Evolutionary conservation across 2,888 invertebrate species (phyloP).

Genomic region (Penaeus monodon): DNA sequence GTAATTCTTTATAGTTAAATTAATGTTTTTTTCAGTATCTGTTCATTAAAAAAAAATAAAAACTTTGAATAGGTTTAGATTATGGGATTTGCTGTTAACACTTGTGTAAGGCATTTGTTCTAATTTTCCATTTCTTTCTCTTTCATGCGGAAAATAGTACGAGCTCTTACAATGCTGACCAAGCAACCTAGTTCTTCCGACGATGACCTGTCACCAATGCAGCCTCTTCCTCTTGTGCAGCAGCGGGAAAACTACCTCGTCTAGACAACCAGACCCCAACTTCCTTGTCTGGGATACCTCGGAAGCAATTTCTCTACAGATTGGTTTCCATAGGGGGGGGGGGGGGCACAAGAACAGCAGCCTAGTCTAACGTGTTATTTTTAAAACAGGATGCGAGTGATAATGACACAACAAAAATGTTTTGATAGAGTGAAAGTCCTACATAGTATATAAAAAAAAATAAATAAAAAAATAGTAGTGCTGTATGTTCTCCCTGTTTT

Average conservation of each 20-base stretch:
- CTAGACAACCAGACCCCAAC: constrained; percentile 41
- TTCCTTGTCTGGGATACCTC: constrained; percentile 17
- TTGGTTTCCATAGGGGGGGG: constrained; percentile 3
- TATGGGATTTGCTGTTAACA: no score
- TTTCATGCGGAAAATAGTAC: constrained; percentile 43
- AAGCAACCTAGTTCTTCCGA: constrained; percentile 65
- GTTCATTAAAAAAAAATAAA: no score
- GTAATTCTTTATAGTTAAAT: no score
- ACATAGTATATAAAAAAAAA: no score
- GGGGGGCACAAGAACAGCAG: background rate
- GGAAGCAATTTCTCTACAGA: constrained; percentile 23
- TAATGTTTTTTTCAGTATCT: no score
- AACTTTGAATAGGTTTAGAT: no score
- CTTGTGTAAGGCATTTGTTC: no score
- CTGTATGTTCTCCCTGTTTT: no score
- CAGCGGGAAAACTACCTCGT: constrained; percentile 67
- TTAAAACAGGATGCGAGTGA: constrained; percentile 15
- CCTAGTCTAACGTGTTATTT: constrained; percentile 43
- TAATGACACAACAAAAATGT: constrained; percentile 9
- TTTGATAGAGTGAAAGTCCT: no score
- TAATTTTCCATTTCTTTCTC: no score
- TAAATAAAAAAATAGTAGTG: no score
- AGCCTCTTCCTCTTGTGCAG: constrained; percentile 67
- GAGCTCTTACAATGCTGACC: constrained; percentile 59
- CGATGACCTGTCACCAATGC: constrained; percentile 67